Base-by-base conservation (phyloP, 2,888 invertebrate genomes). In the Mystacides longicornis region DNA sequence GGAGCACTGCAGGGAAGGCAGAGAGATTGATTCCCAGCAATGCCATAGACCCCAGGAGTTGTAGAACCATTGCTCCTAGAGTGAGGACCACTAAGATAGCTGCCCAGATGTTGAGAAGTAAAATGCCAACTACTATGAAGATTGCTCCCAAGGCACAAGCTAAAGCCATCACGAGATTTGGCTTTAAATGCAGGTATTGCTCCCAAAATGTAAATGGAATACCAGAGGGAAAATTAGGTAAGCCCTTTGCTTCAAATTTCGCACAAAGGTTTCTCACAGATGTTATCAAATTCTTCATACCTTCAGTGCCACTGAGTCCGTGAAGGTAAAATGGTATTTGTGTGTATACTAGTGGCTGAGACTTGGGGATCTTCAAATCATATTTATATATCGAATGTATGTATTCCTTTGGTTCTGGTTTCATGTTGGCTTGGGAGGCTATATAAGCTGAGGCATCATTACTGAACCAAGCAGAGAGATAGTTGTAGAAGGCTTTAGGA, bases 191-290 rank as follows among this genome's bases (percentile, higher is more conserved):
- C 69, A 94, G 80, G 67, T 94, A 95, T 74, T 95, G 94, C 71
- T 96, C 95, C 93, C 94, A 96, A 73, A 92, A 96, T 46, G 92
- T 81, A 72, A 96, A 95, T 1, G 94, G 93, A 67, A 93, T 89
- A 14, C 95, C 95, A 56, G 90, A 88, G 1, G 98, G 98, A 73
- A 94, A 99, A 71, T 96, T 97, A 9, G 94, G 93, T 62, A 99
- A 75, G 14, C 98, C 97, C 56, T 84, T 81, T 49, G 83, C 85
- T 70, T 92, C 89, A 71, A 91, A 99, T 65, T 83, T 85, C 54
- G 88, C 82, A 67, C 95, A 97, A 64, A 97, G 79, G 63, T 85
- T 83, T 57, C 97, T 82, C 18, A 94, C 89, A 60, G 87, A 86
- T 64, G 82, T 81, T 63, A 95, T 89, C 58, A 92, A 77, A 52